These are phyloP conservation scores for Clistopyga incitator DNA, from an alignment of 2,888 invertebrate genomes.

Conservation along the genomic window DNA sequence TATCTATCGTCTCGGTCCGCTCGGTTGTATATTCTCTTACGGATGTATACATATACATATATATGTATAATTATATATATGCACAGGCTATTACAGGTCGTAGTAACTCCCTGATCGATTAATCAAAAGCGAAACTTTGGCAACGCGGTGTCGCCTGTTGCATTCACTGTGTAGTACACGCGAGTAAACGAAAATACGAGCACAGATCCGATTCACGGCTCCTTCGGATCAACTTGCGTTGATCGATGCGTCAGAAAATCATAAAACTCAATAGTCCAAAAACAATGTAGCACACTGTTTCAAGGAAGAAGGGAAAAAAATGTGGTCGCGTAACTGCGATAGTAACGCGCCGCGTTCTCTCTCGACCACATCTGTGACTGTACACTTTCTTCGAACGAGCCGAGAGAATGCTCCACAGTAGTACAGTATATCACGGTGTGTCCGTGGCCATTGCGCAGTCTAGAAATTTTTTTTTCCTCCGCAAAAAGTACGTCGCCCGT, in stretches of 20 bases:
- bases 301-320: conserved; percentile 10
- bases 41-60: conserved; percentile 18
- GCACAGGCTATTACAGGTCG: conserved; percentile 29
- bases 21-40: not conserved
- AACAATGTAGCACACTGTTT: not conserved
- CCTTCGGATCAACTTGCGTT: not conserved
- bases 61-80: conserved; percentile 19
- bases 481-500: conserved; percentile 57
- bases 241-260: not conserved
- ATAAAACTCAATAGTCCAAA: not conserved
- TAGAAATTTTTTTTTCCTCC: conserved; percentile 56
- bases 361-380: conserved; percentile 55
- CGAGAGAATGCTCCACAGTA: conserved; percentile 34
- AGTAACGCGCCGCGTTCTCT: conserved; percentile 47
- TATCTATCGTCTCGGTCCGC: conserved; percentile 29
- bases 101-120: conserved; percentile 75
- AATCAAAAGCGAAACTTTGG: conserved; percentile 80
- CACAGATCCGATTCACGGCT: conserved; percentile 4
- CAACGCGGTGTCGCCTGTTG: conserved; percentile 81
- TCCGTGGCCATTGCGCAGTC: conserved; percentile 66
- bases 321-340: conserved; percentile 42
- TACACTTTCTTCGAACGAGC: conserved; percentile 55
- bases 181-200: conserved; percentile 37
- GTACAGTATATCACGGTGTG: conserved; percentile 51
- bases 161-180: conserved; percentile 71